A percentile compares a stretch with the other conserved stretches of the same genome.
Evolutionary conservation across 2,888 invertebrate genomes (phyloP).

Genomic region (Acrobasis repandana): DNA sequence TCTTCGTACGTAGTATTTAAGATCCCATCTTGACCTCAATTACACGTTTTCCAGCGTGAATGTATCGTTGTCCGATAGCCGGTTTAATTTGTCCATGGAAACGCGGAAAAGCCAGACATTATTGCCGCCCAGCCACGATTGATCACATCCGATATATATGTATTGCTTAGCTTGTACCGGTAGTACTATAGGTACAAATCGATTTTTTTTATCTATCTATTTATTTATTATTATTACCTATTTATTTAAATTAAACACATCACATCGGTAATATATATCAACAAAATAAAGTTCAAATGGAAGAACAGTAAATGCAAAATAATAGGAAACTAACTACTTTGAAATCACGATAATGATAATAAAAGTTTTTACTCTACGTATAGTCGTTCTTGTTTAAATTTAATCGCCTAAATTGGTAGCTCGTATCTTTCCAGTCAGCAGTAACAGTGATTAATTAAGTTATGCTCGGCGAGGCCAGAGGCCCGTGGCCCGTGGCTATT

Average conservation of each 20-base stretch:
- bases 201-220: no score
- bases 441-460: constrained; percentile 32
- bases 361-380: no score
- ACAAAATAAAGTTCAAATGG: no score
- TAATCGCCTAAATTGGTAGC: not conserved
- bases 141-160: not conserved
- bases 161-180: not conserved
- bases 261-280: no score
- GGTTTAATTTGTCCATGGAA: constrained; percentile 6
- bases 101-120: not conserved
- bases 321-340: no score
- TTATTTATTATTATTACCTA: no score
- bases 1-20: not conserved
- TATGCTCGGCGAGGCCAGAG: constrained; percentile 31
- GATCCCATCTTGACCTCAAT: not conserved
- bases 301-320: no score
- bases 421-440: not conserved
- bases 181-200: no score
- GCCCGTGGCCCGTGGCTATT: constrained; percentile 18
- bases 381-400: not conserved
- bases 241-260: no score
- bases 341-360: no score
- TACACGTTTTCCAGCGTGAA: not conserved
- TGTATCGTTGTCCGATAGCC: constrained; percentile 1
- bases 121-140: not conserved